Percentiles rank a stretch among this genome's conserved stretches.
Conservation (phyloP, 2,888 invertebrate genomes). For the Tetanocera ferruginea region DNA sequence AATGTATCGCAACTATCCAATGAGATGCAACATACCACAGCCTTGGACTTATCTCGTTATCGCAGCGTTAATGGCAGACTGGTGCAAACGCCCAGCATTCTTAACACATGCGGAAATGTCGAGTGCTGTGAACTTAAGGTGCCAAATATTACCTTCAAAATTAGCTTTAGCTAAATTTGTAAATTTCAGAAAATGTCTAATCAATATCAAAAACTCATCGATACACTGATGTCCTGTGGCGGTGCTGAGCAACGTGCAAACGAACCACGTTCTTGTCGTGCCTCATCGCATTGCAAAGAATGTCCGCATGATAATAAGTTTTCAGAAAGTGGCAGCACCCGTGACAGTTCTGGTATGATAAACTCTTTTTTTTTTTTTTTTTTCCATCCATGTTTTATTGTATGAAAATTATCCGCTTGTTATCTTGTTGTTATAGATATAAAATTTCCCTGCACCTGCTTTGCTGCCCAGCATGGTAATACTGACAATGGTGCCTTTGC, state of each 20-base stretch:
- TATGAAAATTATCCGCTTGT: background rate
- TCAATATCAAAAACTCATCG: conserved; percentile 47
- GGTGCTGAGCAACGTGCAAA: background rate
- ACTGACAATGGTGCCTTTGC: conserved; percentile 40
- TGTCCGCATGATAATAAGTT: conserved; percentile 39
- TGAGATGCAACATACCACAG: conserved; percentile 46
- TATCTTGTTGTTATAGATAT: conserved; percentile 34
- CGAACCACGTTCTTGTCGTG: conserved; percentile 21
- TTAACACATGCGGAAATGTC: conserved; percentile 45
- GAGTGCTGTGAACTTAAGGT: conserved; percentile 53
- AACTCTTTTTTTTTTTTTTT: background rate
- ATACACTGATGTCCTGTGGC: conserved; percentile 37
- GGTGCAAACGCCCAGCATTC: conserved; percentile 45
- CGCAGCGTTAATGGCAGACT: conserved; percentile 49
- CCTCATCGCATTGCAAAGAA: conserved; percentile 21
- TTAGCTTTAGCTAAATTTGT: background rate
- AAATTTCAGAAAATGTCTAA: conserved; percentile 45
- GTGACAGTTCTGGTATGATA: conserved; percentile 47
- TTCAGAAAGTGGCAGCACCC: conserved; percentile 36
- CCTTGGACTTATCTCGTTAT: conserved; percentile 59
- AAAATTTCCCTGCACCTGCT: conserved; percentile 36
- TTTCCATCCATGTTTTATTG: background rate
- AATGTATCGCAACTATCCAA: conserved; percentile 49
- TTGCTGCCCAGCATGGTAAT: conserved; percentile 39
- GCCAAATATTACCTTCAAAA: background rate